Conservation (phyloP, 2,888 invertebrate genomes). For the Eudemis profundana region DNA sequence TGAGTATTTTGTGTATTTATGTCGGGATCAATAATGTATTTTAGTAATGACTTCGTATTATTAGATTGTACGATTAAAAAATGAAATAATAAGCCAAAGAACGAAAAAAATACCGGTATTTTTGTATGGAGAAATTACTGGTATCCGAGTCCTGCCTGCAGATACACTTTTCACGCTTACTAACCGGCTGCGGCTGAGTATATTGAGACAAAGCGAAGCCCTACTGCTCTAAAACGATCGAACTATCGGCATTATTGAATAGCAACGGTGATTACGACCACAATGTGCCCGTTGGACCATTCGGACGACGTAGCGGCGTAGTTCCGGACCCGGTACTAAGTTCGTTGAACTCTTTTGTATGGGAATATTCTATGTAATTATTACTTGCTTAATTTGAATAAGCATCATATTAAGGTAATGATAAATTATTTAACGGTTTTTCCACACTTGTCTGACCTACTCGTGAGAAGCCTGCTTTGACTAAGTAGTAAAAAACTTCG, state of each 20-base stretch:
- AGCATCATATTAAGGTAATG: slow-evolving; percentile 1
- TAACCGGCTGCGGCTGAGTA: no score
- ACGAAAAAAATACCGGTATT: no score
- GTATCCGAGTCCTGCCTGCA: no score
- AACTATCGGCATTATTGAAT: background rate
- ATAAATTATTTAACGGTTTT: slow-evolving; percentile 8
- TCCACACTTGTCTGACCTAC: background rate
- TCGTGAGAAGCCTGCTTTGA: background rate
- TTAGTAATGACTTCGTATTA: no score
- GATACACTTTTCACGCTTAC: no score
- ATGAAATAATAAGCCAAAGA: no score
- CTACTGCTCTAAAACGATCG: background rate
- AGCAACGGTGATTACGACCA: background rate
- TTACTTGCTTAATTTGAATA: slow-evolving; percentile 25
- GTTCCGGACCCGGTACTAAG: slow-evolving; percentile 53
- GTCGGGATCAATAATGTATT: no score
- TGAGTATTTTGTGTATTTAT: no score
- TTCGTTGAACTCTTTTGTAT: slow-evolving; percentile 78
- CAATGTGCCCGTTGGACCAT: background rate
- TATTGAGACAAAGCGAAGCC: background rate
- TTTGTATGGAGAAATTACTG: no score
- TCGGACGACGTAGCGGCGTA: slow-evolving; percentile 45
- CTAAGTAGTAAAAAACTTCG: no score
- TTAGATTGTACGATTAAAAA: no score
- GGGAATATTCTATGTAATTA: slow-evolving; percentile 45